Percentiles rank a stretch among this genome's conserved stretches.
Conservation (phyloP, 2,888 invertebrate species). For the Schizaphis graminum region DNA sequence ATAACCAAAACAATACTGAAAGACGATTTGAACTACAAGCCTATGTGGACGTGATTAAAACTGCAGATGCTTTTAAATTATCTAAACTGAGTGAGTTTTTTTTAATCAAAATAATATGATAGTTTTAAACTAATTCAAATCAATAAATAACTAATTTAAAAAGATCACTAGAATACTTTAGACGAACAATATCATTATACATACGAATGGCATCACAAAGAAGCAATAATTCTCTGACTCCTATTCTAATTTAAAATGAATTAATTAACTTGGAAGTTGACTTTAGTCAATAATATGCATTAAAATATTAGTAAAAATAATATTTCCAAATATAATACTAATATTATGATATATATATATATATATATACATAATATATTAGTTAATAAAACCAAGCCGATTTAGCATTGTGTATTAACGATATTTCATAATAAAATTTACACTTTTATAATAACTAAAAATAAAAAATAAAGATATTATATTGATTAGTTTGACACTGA, state of each 20-base stretch:
- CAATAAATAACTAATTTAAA: not conserved
- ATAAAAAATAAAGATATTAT: not conserved
- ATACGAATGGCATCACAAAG: not conserved
- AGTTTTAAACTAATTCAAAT: not conserved
- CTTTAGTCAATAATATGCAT: not conserved
- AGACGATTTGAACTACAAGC: conserved; percentile 88
- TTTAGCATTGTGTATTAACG: not conserved
- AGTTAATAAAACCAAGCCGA: not conserved
- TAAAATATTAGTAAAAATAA: not conserved
- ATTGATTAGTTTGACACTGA: not conserved
- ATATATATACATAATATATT: no score
- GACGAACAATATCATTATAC: not conserved
- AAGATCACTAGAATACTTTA: not conserved
- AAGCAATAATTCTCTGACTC: not conserved
- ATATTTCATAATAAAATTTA: not conserved
- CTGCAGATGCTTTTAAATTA: conserved; percentile 92
- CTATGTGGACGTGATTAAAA: conserved; percentile 91
- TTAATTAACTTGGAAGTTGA: not conserved
- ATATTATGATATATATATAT: no score
- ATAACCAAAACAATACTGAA: conserved; percentile 86
- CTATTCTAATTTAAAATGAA: not conserved
- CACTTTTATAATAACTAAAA: not conserved
- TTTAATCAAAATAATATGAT: not conserved
- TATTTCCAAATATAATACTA: not conserved
- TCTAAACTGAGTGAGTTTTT: conserved; percentile 85